Evolutionary conservation across 1,140 invertebrate genomes (phyloP).

Genomic region (Zaprionus lachaisei): DNA sequence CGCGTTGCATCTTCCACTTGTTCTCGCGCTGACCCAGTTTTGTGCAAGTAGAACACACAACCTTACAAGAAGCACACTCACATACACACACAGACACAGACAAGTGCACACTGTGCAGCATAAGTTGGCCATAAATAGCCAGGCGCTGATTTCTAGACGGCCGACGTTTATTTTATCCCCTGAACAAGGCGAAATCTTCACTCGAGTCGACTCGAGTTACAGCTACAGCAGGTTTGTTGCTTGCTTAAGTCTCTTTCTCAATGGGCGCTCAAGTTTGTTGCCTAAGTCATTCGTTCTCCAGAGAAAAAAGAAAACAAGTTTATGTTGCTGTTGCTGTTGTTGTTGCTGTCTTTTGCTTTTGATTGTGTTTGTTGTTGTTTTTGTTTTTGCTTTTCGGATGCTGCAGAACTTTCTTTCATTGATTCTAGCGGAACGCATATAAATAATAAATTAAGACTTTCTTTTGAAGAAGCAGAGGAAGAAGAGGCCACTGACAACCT

Average conservation of each 20-base stretch:
- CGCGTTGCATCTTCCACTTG: slow-evolving; percentile 30
- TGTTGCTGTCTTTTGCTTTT: slow-evolving; percentile 18
- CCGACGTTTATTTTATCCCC: slow-evolving; percentile 20
- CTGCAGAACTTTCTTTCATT: slow-evolving; percentile 79
- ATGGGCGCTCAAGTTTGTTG: slow-evolving; percentile 56
- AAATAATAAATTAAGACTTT: slow-evolving; percentile 83
- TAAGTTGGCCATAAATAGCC: slow-evolving; percentile 72
- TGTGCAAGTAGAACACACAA: slow-evolving; percentile 79
- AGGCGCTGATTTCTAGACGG: slow-evolving; percentile 49
- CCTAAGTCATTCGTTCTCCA: slow-evolving; percentile 62
- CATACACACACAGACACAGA: slow-evolving; percentile 2
- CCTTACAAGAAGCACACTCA: slow-evolving; percentile 24
- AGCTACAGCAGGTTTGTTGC: slow-evolving; percentile 38
- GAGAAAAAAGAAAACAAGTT: slow-evolving; percentile 37
- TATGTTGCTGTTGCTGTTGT: slow-evolving; percentile 8
- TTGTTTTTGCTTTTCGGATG: slow-evolving; percentile 53
- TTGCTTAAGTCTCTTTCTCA: slow-evolving; percentile 60
- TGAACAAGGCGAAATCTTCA: slow-evolving; percentile 28
- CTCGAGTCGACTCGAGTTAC: slow-evolving; percentile 44
- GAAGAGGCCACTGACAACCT: background rate
- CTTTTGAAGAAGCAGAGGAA: slow-evolving; percentile 39
- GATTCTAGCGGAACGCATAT: slow-evolving; percentile 76
- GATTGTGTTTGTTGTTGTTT: slow-evolving; percentile 25
- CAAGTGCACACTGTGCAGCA: slow-evolving; percentile 18
- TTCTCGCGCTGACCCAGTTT: slow-evolving; percentile 74